Conservation (phyloP, 2,888 invertebrate genomes). For the Aspidiotus destructor region DNA sequence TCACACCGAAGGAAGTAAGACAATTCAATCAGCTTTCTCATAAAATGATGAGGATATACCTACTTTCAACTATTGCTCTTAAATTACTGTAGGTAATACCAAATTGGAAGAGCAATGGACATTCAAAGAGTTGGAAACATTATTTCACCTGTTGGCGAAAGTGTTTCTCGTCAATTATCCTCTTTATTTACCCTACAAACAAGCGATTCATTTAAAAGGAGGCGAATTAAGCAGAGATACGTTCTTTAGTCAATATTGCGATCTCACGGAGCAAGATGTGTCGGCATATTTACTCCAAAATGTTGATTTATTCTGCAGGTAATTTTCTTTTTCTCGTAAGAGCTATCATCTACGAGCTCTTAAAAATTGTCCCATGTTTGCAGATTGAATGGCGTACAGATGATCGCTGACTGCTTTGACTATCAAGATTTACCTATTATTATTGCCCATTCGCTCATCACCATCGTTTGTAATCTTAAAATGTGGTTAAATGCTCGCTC, state of each 20-base stretch:
- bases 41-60: too few relatives aligned
- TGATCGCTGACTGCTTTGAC: slow-evolving; percentile 79
- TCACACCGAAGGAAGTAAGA: slow-evolving; percentile 10
- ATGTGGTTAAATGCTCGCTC: slow-evolving; percentile 87
- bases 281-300: slow-evolving; percentile 81
- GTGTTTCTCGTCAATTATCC: slow-evolving; percentile 81
- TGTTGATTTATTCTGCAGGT: slow-evolving; percentile 85
- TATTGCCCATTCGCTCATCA: slow-evolving; percentile 84
- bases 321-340: slow-evolving; percentile 1
- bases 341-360: neutral
- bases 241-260: slow-evolving; percentile 73
- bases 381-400: slow-evolving; percentile 72
- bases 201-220: slow-evolving; percentile 57
- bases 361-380: too few relatives aligned
- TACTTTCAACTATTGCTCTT: too few relatives aligned
- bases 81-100: neutral
- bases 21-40: neutral
- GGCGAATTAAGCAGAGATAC: slow-evolving; percentile 79
- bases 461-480: slow-evolving; percentile 83
- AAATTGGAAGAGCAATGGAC: slow-evolving; percentile 50
- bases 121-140: slow-evolving; percentile 74
- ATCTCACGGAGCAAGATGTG: slow-evolving; percentile 86
- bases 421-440: slow-evolving; percentile 67
- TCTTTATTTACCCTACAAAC: slow-evolving; percentile 53
- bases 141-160: slow-evolving; percentile 79